Evolutionary conservation across 2,797 vertebrate genomes (phyloP).

Genomic region (Pteronotus mesoamericanus): DNA sequence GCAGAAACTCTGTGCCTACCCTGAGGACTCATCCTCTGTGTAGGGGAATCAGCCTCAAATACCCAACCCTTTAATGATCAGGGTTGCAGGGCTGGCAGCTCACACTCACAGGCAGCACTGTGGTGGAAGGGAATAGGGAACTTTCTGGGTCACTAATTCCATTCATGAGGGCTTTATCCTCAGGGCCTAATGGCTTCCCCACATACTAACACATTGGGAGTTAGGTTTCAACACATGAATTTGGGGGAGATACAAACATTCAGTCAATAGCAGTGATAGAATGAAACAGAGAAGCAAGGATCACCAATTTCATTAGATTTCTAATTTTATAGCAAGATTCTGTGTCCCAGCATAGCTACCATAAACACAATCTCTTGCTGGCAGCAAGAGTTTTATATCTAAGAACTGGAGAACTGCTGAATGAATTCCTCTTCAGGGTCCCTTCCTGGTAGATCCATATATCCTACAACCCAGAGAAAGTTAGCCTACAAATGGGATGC

Average conservation of each 20-base stretch:
- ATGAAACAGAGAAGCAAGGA: not conserved
- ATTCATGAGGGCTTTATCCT: not conserved
- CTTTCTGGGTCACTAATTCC: not conserved
- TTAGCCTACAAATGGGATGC: not conserved
- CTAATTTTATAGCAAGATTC: not conserved
- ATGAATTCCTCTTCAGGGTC: not conserved
- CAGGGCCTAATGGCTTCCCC: not conserved
- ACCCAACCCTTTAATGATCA: not conserved
- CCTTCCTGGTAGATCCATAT: not conserved
- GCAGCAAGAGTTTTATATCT: not conserved
- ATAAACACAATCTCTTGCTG: not conserved
- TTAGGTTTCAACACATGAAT: not conserved
- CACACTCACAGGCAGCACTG: not conserved
- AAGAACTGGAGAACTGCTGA: not conserved
- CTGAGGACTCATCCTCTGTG: not conserved
- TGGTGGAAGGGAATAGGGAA: not conserved
- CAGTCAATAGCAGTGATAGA: not conserved
- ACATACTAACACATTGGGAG: not conserved
- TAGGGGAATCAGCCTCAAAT: not conserved
- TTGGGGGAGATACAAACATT: not conserved
- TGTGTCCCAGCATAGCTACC: not conserved
- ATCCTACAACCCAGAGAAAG: not conserved
- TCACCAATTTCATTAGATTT: not conserved
- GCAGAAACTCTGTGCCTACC: not conserved
- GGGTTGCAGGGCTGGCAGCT: not conserved